These are phyloP conservation scores for Oncorhynchus clarkii DNA, from an alignment of 2,113 vertebrate species.

Conservation along the genomic window DNA sequence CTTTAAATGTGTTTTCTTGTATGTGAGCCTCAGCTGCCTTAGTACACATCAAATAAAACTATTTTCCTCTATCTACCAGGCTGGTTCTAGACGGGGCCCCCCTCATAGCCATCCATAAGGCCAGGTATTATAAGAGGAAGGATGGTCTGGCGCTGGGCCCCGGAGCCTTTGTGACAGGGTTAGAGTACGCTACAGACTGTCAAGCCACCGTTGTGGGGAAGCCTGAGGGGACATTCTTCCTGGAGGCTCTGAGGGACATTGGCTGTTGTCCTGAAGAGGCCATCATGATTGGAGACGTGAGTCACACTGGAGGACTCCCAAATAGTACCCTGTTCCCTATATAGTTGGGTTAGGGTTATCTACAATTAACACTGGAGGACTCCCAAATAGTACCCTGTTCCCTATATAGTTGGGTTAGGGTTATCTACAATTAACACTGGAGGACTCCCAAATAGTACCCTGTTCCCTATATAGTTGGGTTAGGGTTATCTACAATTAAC, in stretches of 20 bases:
- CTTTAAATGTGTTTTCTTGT: not conserved
- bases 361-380: too few species aligned
- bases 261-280: slow-evolving; percentile 78
- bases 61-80: slow-evolving; percentile 59
- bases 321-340: too few species aligned
- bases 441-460: too few species aligned
- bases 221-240: slow-evolving; percentile 87
- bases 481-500: too few species aligned
- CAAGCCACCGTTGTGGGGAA: slow-evolving; percentile 90
- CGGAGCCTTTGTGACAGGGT: slow-evolving; percentile 86
- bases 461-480: too few species aligned
- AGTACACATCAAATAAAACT: not conserved
- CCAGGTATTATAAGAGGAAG: slow-evolving; percentile 89
- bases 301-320: slow-evolving; percentile 44
- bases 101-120: slow-evolving; percentile 95
- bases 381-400: too few species aligned
- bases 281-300: slow-evolving; percentile 94
- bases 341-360: too few species aligned
- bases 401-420: too few species aligned
- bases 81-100: slow-evolving; percentile 87
- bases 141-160: slow-evolving; percentile 92
- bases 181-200: slow-evolving; percentile 87
- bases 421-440: too few species aligned
- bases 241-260: slow-evolving; percentile 80
- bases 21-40: not conserved